These are phyloP conservation scores for Trichoplusia ni DNA, from an alignment of 1,140 invertebrate genomes.

Conservation along the genomic window DNA sequence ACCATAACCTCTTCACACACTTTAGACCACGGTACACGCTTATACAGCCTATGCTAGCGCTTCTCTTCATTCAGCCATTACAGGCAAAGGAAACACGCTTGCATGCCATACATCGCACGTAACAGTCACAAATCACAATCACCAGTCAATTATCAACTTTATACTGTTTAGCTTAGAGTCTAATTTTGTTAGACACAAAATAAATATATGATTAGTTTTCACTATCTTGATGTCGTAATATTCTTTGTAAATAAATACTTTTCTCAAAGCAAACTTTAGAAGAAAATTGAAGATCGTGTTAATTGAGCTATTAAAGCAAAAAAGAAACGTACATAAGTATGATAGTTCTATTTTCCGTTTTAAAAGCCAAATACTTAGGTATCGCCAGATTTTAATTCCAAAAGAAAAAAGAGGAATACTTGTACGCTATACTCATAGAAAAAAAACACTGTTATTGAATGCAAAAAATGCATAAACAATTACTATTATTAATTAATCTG, in stretches of 20 bases:
- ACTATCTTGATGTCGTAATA: not conserved
- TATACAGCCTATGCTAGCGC: slow-evolving; percentile 47
- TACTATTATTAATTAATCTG: too few relatives aligned
- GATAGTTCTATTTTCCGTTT: too few relatives aligned
- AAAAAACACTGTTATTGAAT: too few relatives aligned
- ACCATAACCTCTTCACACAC: slow-evolving; percentile 1
- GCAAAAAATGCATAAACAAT: too few relatives aligned
- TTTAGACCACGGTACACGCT: slow-evolving; percentile 36
- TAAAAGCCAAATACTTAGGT: too few relatives aligned
- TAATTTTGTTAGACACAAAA: not conserved
- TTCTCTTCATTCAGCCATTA: slow-evolving; percentile 25
- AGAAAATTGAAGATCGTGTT: slow-evolving; percentile 33
- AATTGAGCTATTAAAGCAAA: slow-evolving; percentile 32
- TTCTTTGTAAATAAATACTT: slow-evolving; percentile 22
- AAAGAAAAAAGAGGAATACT: too few relatives aligned
- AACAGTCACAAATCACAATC: slow-evolving; percentile 16
- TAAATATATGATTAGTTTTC: not conserved
- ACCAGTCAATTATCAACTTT: not conserved
- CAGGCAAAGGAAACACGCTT: slow-evolving; percentile 50
- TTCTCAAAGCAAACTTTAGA: not conserved
- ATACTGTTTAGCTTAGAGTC: not conserved
- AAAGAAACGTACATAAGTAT: too few relatives aligned
- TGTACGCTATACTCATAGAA: too few relatives aligned
- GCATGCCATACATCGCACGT: slow-evolving; percentile 52
- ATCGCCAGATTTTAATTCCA: too few relatives aligned